Base-by-base conservation (phyloP, 1,140 invertebrate genomes). In the Sycobia sp. region DNA sequence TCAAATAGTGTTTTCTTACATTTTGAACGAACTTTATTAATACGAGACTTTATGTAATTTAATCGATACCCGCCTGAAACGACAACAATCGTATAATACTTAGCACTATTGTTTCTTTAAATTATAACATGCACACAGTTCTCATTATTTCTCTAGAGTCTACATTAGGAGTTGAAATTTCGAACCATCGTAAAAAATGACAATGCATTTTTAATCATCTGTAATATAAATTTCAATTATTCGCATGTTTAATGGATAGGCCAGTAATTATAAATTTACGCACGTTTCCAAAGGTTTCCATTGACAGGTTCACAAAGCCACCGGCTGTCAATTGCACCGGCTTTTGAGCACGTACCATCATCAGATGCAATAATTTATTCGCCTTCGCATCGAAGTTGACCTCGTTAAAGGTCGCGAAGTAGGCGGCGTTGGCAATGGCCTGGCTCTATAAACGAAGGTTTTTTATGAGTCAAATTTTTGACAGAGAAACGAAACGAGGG, bases 291-390 rank as follows among this genome's bases (percentile, higher is more conserved):
- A 59, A 50, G 5, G 22, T 50, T 39, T 41, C 36, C 7, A 55
- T 18, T 1, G 10, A 55, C 2, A 55, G 3, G 11, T 55, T 29
- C 20, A 32, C 0, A 20, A 7, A 55, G 0, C 53, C 53, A 18
- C 53, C 38, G 43, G 57, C 57, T 5, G 44, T 59, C 16, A 59
- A n/a, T 50, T 59, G 57, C 2, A 59, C 22, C 10, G 57, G 57
- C 25, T 50, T 49, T 29, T 59, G 57, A 13, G 34, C 22, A 32
- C 57, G 16, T 5, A 59, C 4, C 25, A 50, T 59, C 11, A 59
- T 16, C 1, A 59, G 29, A 14, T 18, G 11, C 13, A 59, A 18
- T n/a, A 50, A 22, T 16, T 39, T 14, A 50, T 59, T 59, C 4
- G 13, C n/a, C 11, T n/a, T 16, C 18, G 2, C 8, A 3, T 39